phyloP scores from a whole-genome alignment of 2,888 invertebrate species.

The Phania funesta region DNA sequence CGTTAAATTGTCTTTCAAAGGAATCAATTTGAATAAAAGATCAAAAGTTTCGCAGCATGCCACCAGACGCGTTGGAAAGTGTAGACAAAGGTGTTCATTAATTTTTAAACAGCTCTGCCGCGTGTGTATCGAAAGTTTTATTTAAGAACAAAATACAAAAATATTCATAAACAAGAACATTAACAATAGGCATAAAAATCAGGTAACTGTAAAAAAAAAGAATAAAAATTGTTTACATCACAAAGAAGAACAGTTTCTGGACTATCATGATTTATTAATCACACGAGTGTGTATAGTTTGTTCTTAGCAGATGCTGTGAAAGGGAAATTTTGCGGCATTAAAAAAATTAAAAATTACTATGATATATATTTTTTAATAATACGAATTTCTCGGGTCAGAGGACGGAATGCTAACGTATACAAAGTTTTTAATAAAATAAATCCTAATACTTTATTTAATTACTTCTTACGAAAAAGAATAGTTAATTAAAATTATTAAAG shows the following conservation, averaged over 20 bases:
- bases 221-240: background rate
- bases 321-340: background rate
- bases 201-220: slow-evolving; percentile 30
- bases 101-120: slow-evolving; percentile 44
- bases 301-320: too few relatives aligned
- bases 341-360: background rate
- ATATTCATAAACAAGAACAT: slow-evolving; percentile 30
- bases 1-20: background rate
- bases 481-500: too few relatives aligned
- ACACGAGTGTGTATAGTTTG: slow-evolving; percentile 9
- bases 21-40: slow-evolving; percentile 52
- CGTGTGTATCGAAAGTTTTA: slow-evolving; percentile 1
- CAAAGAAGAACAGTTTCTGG: background rate
- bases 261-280: background rate
- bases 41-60: slow-evolving; percentile 28
- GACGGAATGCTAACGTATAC: too few relatives aligned
- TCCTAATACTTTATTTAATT: too few relatives aligned
- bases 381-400: too few relatives aligned
- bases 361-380: too few relatives aligned
- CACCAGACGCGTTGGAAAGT: slow-evolving; percentile 58
- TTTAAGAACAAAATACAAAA: slow-evolving; percentile 9
- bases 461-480: too few relatives aligned
- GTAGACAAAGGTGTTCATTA: slow-evolving; percentile 38
- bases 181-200: slow-evolving; percentile 7
- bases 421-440: too few relatives aligned